Conservation (phyloP, 2,797 vertebrate genomes). For the Hemibagrus guttatus region DNA sequence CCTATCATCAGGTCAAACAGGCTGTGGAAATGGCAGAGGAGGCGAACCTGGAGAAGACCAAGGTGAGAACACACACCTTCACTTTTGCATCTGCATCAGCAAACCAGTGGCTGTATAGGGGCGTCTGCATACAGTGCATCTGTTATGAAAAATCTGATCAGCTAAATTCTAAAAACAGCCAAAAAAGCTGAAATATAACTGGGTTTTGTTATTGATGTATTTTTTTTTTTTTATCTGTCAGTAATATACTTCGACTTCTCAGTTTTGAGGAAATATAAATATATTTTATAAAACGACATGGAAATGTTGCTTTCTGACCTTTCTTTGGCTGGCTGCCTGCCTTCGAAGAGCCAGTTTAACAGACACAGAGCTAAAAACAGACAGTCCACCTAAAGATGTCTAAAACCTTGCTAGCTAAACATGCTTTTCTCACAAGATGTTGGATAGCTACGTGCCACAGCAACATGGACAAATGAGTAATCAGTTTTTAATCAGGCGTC, state of each 20-base stretch:
- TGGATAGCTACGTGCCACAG: background rate
- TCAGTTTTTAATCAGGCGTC: background rate
- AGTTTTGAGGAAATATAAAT: background rate
- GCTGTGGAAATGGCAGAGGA: slow-evolving; percentile 89
- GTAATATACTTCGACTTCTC: background rate
- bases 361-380: background rate
- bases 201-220: background rate
- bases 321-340: background rate
- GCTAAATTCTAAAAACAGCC: background rate
- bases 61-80: slow-evolving; percentile 60
- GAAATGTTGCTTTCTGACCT: background rate
- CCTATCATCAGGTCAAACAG: slow-evolving; percentile 87
- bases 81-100: background rate
- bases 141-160: background rate
- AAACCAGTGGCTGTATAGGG: background rate
- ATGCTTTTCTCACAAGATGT: background rate
- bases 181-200: background rate
- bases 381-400: background rate
- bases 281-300: background rate
- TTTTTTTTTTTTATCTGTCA: background rate
- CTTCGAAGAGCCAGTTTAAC: background rate
- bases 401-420: background rate
- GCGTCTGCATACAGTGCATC: background rate
- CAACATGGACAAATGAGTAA: background rate
- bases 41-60: slow-evolving; percentile 86